A percentile compares a stretch with the other conserved stretches of the same genome.
These are phyloP conservation scores for Etia nguti DNA, from an alignment of 2,113 vertebrate species.

Conservation along the genomic window DNA sequence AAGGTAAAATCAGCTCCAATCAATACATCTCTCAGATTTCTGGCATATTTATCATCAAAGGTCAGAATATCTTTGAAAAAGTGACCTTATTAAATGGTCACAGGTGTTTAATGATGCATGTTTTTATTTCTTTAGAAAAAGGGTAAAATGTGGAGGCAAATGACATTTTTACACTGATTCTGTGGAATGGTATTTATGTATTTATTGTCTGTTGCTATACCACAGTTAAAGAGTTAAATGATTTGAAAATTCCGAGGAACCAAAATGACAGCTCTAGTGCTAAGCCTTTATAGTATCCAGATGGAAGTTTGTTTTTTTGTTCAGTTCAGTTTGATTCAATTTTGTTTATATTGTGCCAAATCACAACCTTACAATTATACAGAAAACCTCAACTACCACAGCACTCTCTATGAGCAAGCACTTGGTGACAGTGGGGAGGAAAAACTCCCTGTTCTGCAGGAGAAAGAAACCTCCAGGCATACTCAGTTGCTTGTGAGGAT, in stretches of 20 bases:
- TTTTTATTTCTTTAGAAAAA: neutral
- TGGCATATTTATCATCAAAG: neutral
- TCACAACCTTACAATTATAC: neutral
- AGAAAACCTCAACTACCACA: neutral
- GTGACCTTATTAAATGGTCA: neutral
- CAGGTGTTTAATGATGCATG: neutral
- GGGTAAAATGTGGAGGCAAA: neutral
- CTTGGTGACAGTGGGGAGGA: neutral
- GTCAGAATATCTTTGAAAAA: neutral
- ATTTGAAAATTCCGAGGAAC: neutral
- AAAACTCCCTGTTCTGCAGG: neutral
- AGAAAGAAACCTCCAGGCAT: neutral
- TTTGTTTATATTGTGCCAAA: neutral
- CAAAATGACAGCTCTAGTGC: accelerated
- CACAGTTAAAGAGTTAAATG: neutral
- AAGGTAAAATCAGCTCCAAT: neutral
- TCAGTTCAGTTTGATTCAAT: neutral
- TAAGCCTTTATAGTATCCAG: neutral
- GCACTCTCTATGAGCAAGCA: neutral
- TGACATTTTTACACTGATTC: neutral
- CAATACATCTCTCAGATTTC: neutral
- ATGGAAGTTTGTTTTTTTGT: accelerated
- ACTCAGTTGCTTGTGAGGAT: neutral
- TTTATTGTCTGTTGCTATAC: neutral
- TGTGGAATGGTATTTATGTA: neutral